Evolutionary conservation across 1,140 invertebrate species (phyloP).

Genomic region (Papilio polytes): DNA sequence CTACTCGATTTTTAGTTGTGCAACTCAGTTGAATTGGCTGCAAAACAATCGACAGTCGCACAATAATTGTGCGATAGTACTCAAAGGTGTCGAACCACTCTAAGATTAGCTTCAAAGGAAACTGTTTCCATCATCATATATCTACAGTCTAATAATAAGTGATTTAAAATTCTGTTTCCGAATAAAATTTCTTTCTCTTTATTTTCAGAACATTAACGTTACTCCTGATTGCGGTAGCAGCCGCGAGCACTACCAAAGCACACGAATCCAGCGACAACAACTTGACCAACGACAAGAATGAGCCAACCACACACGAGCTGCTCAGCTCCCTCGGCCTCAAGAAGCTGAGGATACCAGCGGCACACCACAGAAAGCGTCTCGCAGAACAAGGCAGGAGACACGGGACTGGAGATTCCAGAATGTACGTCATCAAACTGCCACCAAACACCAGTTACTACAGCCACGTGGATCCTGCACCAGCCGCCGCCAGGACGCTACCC

Average conservation of each 20-base stretch:
- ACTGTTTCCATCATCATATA: too few species aligned
- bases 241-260: slow-evolving; percentile 56
- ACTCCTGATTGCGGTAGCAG: slow-evolving; percentile 59
- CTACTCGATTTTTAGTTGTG: too few species aligned
- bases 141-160: too few species aligned
- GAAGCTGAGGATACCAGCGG: slow-evolving; percentile 76
- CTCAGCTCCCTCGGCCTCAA: slow-evolving; percentile 78
- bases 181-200: too few species aligned
- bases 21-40: too few species aligned
- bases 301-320: slow-evolving; percentile 76
- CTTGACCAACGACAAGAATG: slow-evolving; percentile 62
- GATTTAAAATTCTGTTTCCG: neutral
- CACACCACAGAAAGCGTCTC: slow-evolving; percentile 86
- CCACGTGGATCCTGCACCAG: slow-evolving; percentile 83
- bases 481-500: slow-evolving; percentile 82
- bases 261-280: slow-evolving; percentile 57
- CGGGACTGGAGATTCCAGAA: slow-evolving; percentile 89
- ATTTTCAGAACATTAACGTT: too few species aligned
- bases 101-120: too few species aligned
- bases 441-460: slow-evolving; percentile 92
- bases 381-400: slow-evolving; percentile 89
- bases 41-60: too few species aligned
- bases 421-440: slow-evolving; percentile 92
- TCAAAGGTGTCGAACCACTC: too few species aligned
- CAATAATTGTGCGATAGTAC: too few species aligned